A percentile compares a stretch with the other conserved stretches of the same genome.
Evolutionary conservation across 2,797 vertebrate species (phyloP).

Genomic region (Pachyuromys duprasi): DNA sequence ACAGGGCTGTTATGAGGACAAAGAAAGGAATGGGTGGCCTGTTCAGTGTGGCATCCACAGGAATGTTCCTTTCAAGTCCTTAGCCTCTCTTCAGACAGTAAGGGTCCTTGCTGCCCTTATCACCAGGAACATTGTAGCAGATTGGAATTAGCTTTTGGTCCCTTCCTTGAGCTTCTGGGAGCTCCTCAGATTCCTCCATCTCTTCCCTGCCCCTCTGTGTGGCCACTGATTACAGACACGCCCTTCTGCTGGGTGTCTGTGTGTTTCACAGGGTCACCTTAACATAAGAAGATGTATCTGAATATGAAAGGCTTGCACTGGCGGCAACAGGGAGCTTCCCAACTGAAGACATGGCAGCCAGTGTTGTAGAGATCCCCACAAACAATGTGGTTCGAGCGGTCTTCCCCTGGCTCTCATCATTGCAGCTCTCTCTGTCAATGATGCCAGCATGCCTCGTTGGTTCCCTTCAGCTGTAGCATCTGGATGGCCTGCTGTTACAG

Average conservation of each 20-base stretch:
- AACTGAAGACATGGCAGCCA: neutral
- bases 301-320: neutral
- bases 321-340: neutral
- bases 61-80: neutral
- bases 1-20: neutral
- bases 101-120: neutral
- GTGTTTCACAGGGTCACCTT: neutral
- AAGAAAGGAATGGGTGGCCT: neutral
- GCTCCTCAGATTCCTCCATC: neutral
- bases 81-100: neutral
- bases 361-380: neutral
- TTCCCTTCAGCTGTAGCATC: neutral
- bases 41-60: neutral
- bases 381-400: accelerated
- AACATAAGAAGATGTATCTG: neutral
- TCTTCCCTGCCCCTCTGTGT: neutral
- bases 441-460: accelerated
- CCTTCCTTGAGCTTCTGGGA: neutral
- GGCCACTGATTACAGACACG: neutral
- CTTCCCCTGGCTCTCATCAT: neutral
- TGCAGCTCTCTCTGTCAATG: neutral
- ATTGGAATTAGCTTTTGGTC: neutral
- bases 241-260: neutral
- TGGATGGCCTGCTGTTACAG: neutral
- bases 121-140: neutral